Evolutionary conservation across 1,140 invertebrate species (phyloP).

Genomic region (Hylyphantes graminicola): DNA sequence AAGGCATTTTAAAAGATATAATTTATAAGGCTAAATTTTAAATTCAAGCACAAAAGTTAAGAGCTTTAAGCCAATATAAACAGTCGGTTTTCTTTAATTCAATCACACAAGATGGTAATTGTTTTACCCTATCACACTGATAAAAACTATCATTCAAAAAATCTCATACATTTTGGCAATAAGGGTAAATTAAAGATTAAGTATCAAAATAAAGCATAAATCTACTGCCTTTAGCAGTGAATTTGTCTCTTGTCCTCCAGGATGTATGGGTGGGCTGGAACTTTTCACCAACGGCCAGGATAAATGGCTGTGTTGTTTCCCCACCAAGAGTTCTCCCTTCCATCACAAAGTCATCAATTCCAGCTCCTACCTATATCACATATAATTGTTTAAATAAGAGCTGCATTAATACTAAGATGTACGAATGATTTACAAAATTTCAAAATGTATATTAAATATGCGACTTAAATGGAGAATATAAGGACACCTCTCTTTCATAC

Average conservation of each 20-base stretch:
- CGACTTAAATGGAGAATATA: no score
- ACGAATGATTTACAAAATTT: no score
- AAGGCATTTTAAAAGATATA: background rate
- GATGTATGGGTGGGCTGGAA: background rate
- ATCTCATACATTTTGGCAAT: constrained; percentile 5
- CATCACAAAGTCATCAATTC: background rate
- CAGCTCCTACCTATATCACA: background rate
- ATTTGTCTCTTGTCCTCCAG: background rate
- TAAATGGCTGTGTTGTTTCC: constrained; percentile 5
- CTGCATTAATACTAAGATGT: no score
- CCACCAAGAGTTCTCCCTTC: constrained; percentile 3
- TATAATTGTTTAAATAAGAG: no score
- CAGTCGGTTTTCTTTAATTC: background rate
- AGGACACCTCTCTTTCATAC: no score
- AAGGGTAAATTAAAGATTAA: constrained; percentile 11
- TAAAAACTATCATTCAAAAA: constrained; percentile 1
- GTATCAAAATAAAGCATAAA: background rate
- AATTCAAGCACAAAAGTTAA: background rate
- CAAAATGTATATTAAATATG: no score
- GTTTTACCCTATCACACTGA: background rate
- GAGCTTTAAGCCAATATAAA: background rate
- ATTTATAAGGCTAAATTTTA: background rate
- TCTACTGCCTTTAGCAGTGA: constrained; percentile 7
- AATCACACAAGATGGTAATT: background rate
- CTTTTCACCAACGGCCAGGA: background rate